Base-by-base conservation (phyloP, 2,797 vertebrate species). In the Australoheros facetus region DNA sequence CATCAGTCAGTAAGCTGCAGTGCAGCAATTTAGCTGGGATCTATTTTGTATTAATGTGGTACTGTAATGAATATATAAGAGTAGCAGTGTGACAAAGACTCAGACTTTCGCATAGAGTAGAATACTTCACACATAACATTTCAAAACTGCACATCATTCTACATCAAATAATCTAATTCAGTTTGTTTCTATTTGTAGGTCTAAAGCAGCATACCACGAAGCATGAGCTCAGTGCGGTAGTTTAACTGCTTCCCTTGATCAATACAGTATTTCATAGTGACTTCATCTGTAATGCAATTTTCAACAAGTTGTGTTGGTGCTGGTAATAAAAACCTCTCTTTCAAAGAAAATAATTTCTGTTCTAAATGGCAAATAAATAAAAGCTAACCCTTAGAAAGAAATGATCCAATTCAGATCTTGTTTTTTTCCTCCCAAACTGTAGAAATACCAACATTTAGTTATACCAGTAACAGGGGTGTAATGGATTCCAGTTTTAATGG, bases 341-440 rank as follows among this genome's bases (percentile, higher is more conserved):
- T 45, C 14, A 45, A 56, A 37, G 2, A 51, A 34, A 14, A 62
- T 13, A 3, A n/a, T 45, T 58, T 19, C 26, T 26, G 39, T 77
- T 6, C 2, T 75, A 14, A 72, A 59, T 76, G 7, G 2, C 7
- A 64, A 51, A 64, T 73, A 48, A 10, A 71, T 19, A 32, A 19
- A 57, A 58, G 32, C 1, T 37, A 26, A 53, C 28, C 19, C 10
- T 53, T 48, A 10, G 16, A 39, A 45, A 51, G 0, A 70, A 73
- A 56, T 11, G 12, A 11, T 74, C 32, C 7, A 84, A 88, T 85
- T 92, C 77, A 92, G 86, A 88, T 85, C 84, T 83, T 92, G 91
- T 94, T 94, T 93, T 92, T 94, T 92, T 93, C 93, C 94, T 94
- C 94, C 94, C 91, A 57, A 87, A 91, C 10, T 88, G 81, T 85